These are phyloP conservation scores for Pleuronectes platessa DNA, from an alignment of 2,113 vertebrate species.

Conservation along the genomic window DNA sequence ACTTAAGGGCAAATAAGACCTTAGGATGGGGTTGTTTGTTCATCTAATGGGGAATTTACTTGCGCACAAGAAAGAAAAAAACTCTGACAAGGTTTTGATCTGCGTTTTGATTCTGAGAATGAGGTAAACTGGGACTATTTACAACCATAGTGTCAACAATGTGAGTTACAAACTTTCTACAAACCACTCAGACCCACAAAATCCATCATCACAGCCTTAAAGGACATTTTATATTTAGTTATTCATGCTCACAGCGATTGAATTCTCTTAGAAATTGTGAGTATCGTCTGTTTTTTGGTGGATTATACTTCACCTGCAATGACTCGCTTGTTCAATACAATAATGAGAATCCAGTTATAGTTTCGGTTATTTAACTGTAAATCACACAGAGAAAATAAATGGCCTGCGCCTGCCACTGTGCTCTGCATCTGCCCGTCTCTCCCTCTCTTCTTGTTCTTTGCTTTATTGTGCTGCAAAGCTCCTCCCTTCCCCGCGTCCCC, in stretches of 20 bases:
- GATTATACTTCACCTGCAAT: background rate
- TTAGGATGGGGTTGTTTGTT: background rate
- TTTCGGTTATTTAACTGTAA: constrained; percentile 1
- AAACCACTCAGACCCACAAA: background rate
- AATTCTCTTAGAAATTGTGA: background rate
- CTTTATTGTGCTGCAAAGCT: constrained; percentile 37
- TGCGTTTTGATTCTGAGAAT: background rate
- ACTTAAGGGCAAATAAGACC: constrained; percentile 12
- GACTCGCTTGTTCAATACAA: background rate
- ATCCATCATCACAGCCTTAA: constrained; percentile 3
- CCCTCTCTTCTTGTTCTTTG: constrained; percentile 32
- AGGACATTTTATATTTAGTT: background rate
- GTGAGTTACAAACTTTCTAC: background rate
- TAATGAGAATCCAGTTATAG: background rate
- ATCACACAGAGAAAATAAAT: constrained; percentile 1
- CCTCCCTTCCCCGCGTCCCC: constrained; percentile 7
- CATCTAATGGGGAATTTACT: background rate
- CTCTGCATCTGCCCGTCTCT: constrained; percentile 27
- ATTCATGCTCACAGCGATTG: background rate
- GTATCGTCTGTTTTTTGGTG: background rate
- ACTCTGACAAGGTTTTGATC: background rate
- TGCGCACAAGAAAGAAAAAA: background rate
- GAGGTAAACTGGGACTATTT: background rate
- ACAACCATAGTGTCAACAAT: background rate
- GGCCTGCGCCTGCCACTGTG: constrained; percentile 13